A percentile compares a stretch with the other conserved stretches of the same genome.
Evolutionary conservation across 2,888 invertebrate species (phyloP).

Genomic region (Oligia latruncula): DNA sequence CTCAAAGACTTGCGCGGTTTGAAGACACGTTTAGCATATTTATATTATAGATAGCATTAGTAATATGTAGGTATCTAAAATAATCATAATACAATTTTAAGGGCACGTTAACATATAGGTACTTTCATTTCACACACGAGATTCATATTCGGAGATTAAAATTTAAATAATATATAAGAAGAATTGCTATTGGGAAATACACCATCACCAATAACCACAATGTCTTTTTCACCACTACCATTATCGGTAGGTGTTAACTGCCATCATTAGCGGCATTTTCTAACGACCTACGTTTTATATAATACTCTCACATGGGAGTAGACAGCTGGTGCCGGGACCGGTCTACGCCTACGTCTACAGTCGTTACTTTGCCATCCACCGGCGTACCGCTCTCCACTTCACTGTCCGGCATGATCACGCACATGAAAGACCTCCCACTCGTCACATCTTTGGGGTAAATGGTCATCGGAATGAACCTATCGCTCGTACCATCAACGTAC

Average conservation of each 20-base stretch:
- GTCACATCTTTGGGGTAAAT: slow-evolving; percentile 95
- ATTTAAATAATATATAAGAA: slow-evolving; percentile 64
- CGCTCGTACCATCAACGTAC: slow-evolving; percentile 94
- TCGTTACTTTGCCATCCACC: slow-evolving; percentile 90
- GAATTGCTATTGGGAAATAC: slow-evolving; percentile 60
- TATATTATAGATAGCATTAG: slow-evolving; percentile 44
- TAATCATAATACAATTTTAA: slow-evolving; percentile 65
- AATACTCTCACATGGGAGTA: slow-evolving; percentile 85
- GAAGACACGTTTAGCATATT: slow-evolving; percentile 30
- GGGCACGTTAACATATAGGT: slow-evolving; percentile 65
- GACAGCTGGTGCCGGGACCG: slow-evolving; percentile 88
- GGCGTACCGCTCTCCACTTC: slow-evolving; percentile 91
- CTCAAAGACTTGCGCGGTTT: slow-evolving; percentile 36
- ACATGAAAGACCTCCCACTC: slow-evolving; percentile 96
- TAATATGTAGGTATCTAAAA: slow-evolving; percentile 61
- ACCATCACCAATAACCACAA: slow-evolving; percentile 57
- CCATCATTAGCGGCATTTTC: slow-evolving; percentile 44
- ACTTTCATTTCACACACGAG: slow-evolving; percentile 71
- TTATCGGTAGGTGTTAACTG: slow-evolving; percentile 57
- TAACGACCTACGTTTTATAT: slow-evolving; percentile 56
- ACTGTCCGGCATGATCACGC: slow-evolving; percentile 97
- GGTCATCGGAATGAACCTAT: slow-evolving; percentile 96
- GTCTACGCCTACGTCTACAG: slow-evolving; percentile 91
- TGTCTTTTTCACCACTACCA: slow-evolving; percentile 55
- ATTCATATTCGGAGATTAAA: slow-evolving; percentile 71